Conservation (phyloP, 1,140 invertebrate species). For the Panagrolaimus sp. region DNA sequence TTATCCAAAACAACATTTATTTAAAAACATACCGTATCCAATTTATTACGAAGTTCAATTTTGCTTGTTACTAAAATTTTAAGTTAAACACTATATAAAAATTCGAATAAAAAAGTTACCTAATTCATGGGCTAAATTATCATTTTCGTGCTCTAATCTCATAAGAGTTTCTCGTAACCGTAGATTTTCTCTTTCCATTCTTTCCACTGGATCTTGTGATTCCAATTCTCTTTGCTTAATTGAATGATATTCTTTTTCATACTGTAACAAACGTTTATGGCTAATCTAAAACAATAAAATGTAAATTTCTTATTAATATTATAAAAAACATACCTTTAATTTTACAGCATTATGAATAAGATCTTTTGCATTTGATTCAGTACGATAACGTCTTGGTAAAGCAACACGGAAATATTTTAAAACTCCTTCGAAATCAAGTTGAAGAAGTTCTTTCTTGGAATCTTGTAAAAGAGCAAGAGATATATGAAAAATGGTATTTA, state of each 20-base stretch:
- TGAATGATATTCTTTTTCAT: slow-evolving; percentile 82
- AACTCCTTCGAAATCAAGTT: slow-evolving; percentile 89
- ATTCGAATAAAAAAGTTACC: too few relatives aligned
- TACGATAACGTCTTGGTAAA: slow-evolving; percentile 88
- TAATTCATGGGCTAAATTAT: slow-evolving; percentile 68
- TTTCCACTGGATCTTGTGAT: slow-evolving; percentile 65
- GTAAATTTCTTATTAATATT: too few relatives aligned
- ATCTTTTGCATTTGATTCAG: slow-evolving; percentile 77
- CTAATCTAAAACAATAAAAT: slow-evolving; percentile 54
- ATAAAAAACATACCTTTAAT: slow-evolving; percentile 70
- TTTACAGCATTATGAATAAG: slow-evolving; percentile 82
- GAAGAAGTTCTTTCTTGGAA: slow-evolving; percentile 73
- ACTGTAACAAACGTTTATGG: slow-evolving; percentile 82
- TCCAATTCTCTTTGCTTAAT: slow-evolving; percentile 69
- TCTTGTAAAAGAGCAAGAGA: slow-evolving; percentile 80
- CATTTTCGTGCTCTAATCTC: slow-evolving; percentile 68
- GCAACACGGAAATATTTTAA: slow-evolving; percentile 86
- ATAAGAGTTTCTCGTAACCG: slow-evolving; percentile 63
- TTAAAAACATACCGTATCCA: slow-evolving; percentile 64
- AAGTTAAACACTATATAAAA: too few relatives aligned
- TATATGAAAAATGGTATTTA: slow-evolving; percentile 90
- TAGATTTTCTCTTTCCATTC: slow-evolving; percentile 66
- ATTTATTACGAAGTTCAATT: slow-evolving; percentile 63
- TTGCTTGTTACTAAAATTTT: slow-evolving; percentile 66
- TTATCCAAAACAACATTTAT: too few relatives aligned